These are phyloP conservation scores for Pygoscelis antarcticus DNA, from an alignment of 2,113 vertebrate genomes.

Conservation along the genomic window DNA sequence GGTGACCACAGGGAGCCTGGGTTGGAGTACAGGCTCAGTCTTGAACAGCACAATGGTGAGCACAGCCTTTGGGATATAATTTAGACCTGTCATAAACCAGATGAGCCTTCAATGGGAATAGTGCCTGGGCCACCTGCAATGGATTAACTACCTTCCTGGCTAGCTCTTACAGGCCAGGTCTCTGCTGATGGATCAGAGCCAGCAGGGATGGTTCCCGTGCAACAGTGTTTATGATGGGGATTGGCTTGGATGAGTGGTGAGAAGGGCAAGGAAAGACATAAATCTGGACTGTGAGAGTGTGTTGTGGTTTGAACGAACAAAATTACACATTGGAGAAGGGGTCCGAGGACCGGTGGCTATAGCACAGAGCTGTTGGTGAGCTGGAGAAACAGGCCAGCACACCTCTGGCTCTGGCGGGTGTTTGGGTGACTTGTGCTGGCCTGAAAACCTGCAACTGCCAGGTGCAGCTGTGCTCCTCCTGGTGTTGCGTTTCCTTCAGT, in stretches of 20 bases:
- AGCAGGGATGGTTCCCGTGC: neutral
- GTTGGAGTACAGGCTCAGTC: neutral
- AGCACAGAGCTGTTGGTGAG: neutral
- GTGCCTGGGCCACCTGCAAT: neutral
- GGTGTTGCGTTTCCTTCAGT: neutral
- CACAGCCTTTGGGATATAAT: neutral
- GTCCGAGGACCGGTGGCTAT: neutral
- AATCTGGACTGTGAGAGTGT: neutral
- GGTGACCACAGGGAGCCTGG: neutral
- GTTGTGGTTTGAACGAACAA: neutral
- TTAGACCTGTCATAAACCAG: neutral
- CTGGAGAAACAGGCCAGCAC: neutral
- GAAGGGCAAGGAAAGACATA: neutral
- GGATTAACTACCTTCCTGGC: neutral
- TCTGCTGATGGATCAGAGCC: neutral
- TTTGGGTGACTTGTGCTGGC: neutral
- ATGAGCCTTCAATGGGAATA: neutral
- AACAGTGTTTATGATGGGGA: neutral
- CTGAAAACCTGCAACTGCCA: neutral
- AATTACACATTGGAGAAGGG: neutral
- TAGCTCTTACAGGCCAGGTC: accelerated
- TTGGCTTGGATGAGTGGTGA: neutral
- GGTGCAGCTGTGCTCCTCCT: neutral
- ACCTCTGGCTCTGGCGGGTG: accelerated
- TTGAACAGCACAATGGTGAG: neutral